These are phyloP conservation scores for Acanthopleura granulata DNA, from an alignment of 2,888 invertebrate species.

Conservation along the genomic window DNA sequence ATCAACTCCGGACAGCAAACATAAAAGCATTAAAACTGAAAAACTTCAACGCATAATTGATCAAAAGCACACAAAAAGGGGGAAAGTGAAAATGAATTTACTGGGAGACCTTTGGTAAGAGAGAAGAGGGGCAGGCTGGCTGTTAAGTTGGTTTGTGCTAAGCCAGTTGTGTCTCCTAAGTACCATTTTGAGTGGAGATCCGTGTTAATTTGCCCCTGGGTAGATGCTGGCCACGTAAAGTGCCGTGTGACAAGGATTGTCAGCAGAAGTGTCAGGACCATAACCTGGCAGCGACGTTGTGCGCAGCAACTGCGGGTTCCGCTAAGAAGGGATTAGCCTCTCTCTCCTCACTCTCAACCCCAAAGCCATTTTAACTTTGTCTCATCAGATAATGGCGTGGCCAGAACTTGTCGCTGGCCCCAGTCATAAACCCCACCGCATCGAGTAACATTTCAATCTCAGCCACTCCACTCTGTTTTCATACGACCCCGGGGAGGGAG, in stretches of 20 bases:
- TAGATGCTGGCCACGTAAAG: background rate
- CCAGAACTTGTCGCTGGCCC: background rate
- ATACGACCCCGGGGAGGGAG: background rate
- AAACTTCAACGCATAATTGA: too few species aligned
- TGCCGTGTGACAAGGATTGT: background rate
- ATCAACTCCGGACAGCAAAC: too few species aligned
- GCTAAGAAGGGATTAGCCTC: background rate
- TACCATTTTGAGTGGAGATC: background rate
- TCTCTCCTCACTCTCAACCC: background rate
- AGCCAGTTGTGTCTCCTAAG: background rate
- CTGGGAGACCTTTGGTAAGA: background rate
- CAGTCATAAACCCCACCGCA: background rate
- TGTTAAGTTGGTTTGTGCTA: background rate
- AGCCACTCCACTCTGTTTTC: background rate
- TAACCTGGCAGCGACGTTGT: background rate
- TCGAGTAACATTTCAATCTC: conserved; percentile 2
- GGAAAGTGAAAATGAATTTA: too few species aligned
- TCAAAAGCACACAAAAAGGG: too few species aligned
- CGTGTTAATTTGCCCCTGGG: conserved; percentile 6
- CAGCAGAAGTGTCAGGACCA: background rate
- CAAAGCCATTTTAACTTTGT: background rate
- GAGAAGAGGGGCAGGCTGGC: background rate
- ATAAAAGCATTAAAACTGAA: too few species aligned
- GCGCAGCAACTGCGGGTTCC: background rate
- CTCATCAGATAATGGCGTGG: too few species aligned